Conservation (phyloP, 2,113 vertebrate species). For the Erinaceus europaeus region DNA sequence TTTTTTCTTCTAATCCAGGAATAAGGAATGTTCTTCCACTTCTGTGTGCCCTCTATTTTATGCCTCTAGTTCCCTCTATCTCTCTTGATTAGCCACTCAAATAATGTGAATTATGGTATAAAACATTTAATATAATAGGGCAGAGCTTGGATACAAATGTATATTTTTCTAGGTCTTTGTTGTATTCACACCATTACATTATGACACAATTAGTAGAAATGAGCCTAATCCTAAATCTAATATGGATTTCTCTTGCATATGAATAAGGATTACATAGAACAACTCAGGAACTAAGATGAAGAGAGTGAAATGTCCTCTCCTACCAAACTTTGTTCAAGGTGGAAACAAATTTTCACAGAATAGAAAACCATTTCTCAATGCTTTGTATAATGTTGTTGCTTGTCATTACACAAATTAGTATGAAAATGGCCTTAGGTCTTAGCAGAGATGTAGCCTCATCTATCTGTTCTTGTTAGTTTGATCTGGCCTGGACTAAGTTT, state of each 20-base stretch:
- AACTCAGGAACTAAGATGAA: background rate
- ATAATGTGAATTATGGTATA: constrained; percentile 16
- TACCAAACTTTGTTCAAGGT: background rate
- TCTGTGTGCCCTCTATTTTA: too few species aligned
- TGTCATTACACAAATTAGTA: background rate
- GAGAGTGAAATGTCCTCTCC: background rate
- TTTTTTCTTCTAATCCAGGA: too few species aligned
- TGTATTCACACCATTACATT: background rate
- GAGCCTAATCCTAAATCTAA: background rate
- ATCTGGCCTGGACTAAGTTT: background rate
- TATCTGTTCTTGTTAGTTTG: background rate
- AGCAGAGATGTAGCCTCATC: background rate
- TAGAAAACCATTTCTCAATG: background rate
- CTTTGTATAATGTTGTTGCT: background rate
- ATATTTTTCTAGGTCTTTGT: background rate
- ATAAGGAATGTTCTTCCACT: too few species aligned
- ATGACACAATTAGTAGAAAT: constrained; percentile 3
- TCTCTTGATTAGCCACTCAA: background rate
- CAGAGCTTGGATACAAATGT: background rate
- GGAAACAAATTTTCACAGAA: background rate
- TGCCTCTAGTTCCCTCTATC: background rate
- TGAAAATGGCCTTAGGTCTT: background rate
- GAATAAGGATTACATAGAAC: background rate
- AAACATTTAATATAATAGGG: background rate
- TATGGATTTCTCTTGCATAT: background rate